phyloP scores from a whole-genome alignment of 2,113 vertebrate species.

The Eptesicus fuscus region DNA sequence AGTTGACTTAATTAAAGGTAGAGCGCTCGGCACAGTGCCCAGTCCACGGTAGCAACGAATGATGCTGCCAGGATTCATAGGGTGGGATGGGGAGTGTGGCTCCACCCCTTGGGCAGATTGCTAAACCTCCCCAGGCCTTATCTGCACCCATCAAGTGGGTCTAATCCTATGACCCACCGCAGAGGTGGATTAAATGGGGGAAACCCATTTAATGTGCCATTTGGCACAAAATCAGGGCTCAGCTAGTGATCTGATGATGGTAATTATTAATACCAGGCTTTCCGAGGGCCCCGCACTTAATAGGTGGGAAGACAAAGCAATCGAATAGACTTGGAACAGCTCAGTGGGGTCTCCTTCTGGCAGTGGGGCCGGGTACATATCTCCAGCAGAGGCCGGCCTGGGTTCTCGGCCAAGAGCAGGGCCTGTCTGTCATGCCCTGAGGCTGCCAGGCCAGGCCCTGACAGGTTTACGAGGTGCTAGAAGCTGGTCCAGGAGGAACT shows the following conservation, averaged over 20 bases:
- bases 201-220: neutral
- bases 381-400: neutral
- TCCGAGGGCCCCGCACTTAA: neutral
- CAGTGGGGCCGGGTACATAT: neutral
- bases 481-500: neutral
- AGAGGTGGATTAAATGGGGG: neutral
- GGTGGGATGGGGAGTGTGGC: neutral
- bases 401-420: neutral
- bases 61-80: neutral
- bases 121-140: neutral
- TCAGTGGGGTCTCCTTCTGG: neutral
- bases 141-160: neutral
- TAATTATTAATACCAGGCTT: neutral
- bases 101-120: neutral
- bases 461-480: neutral
- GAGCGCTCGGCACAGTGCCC: neutral
- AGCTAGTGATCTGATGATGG: neutral
- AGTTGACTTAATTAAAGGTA: neutral
- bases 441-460: neutral
- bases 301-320: neutral
- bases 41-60: no score
- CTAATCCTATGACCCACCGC: accelerated
- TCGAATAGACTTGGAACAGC: neutral
- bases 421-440: neutral
- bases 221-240: neutral